A percentile compares a stretch with the other conserved stretches of the same genome.
Conservation (phyloP, 2,888 invertebrate species). For the Panzeria rudis region DNA sequence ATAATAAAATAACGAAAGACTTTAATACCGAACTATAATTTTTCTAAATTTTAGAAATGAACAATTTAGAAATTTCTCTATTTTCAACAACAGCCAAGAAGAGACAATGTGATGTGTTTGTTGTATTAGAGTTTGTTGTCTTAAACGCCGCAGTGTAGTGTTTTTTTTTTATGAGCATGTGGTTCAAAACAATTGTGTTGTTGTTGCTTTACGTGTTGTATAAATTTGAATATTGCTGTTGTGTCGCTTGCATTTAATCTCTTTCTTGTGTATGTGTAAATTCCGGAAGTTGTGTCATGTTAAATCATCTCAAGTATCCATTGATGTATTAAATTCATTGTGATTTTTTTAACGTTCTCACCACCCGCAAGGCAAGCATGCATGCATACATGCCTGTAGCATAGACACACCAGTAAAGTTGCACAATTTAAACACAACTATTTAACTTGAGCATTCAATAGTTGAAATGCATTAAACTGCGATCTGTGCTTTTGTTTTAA, state of each 20-base stretch:
- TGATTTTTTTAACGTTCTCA: constrained; percentile 23
- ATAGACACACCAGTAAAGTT: not conserved
- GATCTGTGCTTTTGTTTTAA: not conserved
- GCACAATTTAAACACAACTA: constrained; percentile 10
- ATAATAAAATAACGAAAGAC: too few species aligned
- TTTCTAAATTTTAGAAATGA: too few species aligned
- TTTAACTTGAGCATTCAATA: constrained; percentile 8
- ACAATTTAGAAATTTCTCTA: not conserved
- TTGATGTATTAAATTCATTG: constrained; percentile 50
- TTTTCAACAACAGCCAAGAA: not conserved
- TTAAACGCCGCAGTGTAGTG: not conserved
- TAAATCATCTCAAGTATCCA: constrained; percentile 46
- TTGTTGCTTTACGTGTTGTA: not conserved
- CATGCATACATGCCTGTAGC: constrained; percentile 20
- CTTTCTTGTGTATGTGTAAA: constrained; percentile 26
- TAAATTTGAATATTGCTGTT: not conserved
- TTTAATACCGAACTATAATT: too few species aligned
- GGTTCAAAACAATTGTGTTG: constrained; percentile 1
- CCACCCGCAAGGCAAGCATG: not conserved
- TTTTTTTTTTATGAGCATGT: not conserved
- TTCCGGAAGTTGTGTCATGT: constrained; percentile 55
- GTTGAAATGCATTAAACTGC: constrained; percentile 5
- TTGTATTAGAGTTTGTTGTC: not conserved
- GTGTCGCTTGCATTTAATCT: constrained; percentile 28
- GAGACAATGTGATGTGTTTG: not conserved